Evolutionary conservation across 2,888 invertebrate species (phyloP), one percentile per base, ranked within the genome.

Genomic region (Heteropelma amictum): DNA sequence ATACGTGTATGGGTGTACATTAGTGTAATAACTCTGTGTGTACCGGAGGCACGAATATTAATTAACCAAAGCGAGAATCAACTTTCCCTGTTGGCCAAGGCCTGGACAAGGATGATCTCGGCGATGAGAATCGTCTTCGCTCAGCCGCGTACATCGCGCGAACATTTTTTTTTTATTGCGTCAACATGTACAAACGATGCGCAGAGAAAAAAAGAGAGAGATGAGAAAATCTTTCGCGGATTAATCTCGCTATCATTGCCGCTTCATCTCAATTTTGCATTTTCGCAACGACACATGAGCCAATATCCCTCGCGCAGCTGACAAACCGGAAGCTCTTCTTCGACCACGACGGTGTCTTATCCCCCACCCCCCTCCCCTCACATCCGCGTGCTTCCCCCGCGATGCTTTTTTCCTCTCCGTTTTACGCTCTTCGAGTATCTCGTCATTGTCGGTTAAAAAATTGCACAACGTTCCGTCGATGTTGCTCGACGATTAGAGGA

Each of bases 61-160:
- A 77, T 80, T 77, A 79, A 64, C 68, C 72, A 76, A 80, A 77
- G 67, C 47, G 69, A 65, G 77, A 77, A 77, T 81, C 77, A 74
- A 80, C 80, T 81, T 83, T 81, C 79, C 78, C 79, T 47, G 42
- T 47, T 68, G 76, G 64, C 72, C 72, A 76, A 76, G 76, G 76
- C 76, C 61, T 60, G 68, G 63, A 68, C 56, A 67, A 68, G 42
- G 58, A 56, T 64, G 72, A 72, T 72, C 76, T 76, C 76, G 76
- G 45, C 30, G 61, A 68, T 72, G 72, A 67, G 72, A 33, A 72
- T 58, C 54, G 35, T 30, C 49, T 68, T 53, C 28, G 67, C 12
- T 17, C 1, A 33, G 40, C 33, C 54, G n/a, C n/a, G n/a, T n/a
- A 45, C 61, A 8, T 12, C 53, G 58, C 49, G 63, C 68, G 70